Conservation (phyloP, 1,140 invertebrate species). For the Hyles vespertilio region DNA sequence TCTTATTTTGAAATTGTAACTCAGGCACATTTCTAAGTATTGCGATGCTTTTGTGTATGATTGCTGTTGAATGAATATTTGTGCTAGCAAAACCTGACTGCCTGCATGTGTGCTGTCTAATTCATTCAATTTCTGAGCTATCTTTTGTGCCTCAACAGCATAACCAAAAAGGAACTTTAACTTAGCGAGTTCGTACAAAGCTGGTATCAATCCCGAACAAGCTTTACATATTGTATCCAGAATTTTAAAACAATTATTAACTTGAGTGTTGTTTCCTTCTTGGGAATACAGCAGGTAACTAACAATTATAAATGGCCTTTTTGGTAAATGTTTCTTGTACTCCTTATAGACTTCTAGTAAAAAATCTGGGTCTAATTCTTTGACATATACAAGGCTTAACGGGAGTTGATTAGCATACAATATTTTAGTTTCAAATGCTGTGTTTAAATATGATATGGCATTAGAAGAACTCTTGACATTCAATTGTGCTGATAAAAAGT, state of each 20-base stretch:
- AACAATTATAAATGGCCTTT: conserved; percentile 74
- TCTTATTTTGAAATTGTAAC: conserved; percentile 93
- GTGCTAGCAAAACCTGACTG: conserved; percentile 91
- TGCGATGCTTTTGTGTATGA: conserved; percentile 88
- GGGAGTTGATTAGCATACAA: conserved; percentile 77
- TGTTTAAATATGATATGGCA: conserved; percentile 80
- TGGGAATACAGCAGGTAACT: conserved; percentile 62
- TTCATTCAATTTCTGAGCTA: conserved; percentile 85
- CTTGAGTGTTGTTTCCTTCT: conserved; percentile 61
- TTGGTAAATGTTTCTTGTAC: conserved; percentile 85
- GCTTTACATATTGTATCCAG: conserved; percentile 85
- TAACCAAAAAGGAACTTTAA: conserved; percentile 89
- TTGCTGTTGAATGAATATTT: conserved; percentile 86
- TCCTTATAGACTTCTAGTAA: conserved; percentile 87
- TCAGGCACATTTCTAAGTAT: conserved; percentile 90
- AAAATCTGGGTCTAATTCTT: conserved; percentile 89
- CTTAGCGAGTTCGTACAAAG: conserved; percentile 86
- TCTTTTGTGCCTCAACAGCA: conserved; percentile 78
- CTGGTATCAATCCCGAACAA: conserved; percentile 88
- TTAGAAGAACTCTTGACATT: conserved; percentile 77
- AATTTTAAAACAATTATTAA: conserved; percentile 77
- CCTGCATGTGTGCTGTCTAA: conserved; percentile 87
- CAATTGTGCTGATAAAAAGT: conserved; percentile 84
- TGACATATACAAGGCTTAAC: conserved; percentile 86
- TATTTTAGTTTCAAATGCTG: conserved; percentile 84